Evolutionary conservation across 2,113 vertebrate species (phyloP), one percentile per base, ranked within the genome.

Genomic region (Aphyosemion australe): DNA sequence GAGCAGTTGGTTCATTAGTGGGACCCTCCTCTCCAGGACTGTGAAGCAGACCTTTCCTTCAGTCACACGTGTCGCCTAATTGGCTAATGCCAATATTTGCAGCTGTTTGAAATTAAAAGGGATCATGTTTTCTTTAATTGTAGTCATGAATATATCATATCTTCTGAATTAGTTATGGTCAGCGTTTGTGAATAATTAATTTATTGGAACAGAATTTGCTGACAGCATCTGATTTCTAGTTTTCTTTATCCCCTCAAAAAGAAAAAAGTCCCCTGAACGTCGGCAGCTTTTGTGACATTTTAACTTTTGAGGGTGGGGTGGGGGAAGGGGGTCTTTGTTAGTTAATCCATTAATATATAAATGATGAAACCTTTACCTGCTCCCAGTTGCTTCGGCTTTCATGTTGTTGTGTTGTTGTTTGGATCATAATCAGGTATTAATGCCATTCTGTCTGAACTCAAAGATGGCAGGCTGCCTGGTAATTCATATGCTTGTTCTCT

Each of bases 351-450:
- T 91, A 93, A 93, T 93, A 91, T 92, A 92, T 93, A 92, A 92
- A 89, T 91, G 90, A 92, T 92, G 90, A 87, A 94, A 93, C 93
- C 90, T 94, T 94, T 94, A 94, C 93, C 93, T 94, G 92, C 88
- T 94, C 93, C 90, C 92, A 87, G 84, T 92, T 91, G 90, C 90
- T 81, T 87, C 65, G 85, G 88, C 93, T 94, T 94, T 94, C 92
- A 94, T 93, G 93, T 93, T 94, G 92, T 94, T 91, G 87, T 93
- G 90, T 92, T 93, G 92, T 93, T 94, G 91, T 94, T 93, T 91
- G 92, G 90, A 88, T 91, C 85, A 80, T 90, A 91, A 93, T 93
- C 90, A 90, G 78, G 87, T 94, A 94, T 94, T 94, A 94, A 94
- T 94, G 92, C 60, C 91, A 94, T 93, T 93, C 93, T 87, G 90